Conservation (phyloP, 1,140 invertebrate genomes). For the Sminthurides bifidus region DNA sequence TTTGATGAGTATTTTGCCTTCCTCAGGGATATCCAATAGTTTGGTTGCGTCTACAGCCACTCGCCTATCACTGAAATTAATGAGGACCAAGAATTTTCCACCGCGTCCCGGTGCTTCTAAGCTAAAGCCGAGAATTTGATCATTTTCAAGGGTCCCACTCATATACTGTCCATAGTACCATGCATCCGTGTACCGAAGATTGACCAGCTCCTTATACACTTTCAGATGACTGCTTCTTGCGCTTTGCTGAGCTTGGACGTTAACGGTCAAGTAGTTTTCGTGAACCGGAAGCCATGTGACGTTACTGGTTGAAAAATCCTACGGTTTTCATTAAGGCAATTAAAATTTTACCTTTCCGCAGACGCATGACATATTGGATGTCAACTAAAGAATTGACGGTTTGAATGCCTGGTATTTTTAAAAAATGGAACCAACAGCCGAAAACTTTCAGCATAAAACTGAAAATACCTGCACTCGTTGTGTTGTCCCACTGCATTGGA, state of each 20-base stretch:
- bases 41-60: no score
- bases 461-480: conserved; percentile 33
- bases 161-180: background rate
- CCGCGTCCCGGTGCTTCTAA: no score
- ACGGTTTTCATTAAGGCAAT: background rate
- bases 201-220: conserved; percentile 37
- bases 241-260: conserved; percentile 40
- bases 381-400: no score
- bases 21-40: no score
- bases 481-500: conserved; percentile 39
- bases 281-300: conserved; percentile 56
- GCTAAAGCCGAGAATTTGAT: background rate
- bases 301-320: conserved; percentile 48
- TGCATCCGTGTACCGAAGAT: conserved; percentile 18
- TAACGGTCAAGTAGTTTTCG: conserved; percentile 41
- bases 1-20: no score
- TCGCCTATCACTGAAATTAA: no score
- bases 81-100: no score
- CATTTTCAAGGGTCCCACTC: background rate
- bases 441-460: background rate
- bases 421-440: no score
- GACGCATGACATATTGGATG: no score
- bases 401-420: no score
- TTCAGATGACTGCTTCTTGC: conserved; percentile 33
- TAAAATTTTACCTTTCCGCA: no score